Conservation (phyloP, 2,888 invertebrate genomes). For the Ophion costatus region DNA sequence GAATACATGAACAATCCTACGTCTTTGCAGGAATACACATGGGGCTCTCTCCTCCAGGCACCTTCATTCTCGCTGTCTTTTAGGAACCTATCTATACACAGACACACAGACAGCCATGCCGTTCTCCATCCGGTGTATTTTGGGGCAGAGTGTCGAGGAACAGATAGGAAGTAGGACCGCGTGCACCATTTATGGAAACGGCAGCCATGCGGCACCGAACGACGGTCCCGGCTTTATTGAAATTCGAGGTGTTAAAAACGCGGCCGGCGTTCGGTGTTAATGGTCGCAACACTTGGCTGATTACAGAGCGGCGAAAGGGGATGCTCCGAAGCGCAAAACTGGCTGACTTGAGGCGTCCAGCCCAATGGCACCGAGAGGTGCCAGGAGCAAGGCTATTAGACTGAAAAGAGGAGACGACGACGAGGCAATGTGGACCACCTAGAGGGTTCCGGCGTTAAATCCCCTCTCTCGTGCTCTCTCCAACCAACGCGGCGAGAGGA, state of each 20-base stretch:
- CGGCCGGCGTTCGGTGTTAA: conserved; percentile 71
- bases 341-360: conserved; percentile 50
- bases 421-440: conserved; percentile 75
- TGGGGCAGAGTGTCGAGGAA: conserved; percentile 24
- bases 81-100: not conserved
- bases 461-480: conserved; percentile 62
- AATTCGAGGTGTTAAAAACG: conserved; percentile 69
- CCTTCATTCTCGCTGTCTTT: conserved; percentile 7
- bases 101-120: conserved; percentile 27
- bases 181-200: conserved; percentile 34
- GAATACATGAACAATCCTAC: no score
- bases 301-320: conserved; percentile 77
- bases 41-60: conserved; percentile 18
- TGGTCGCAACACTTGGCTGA: conserved; percentile 75
- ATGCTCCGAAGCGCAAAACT: conserved; percentile 68
- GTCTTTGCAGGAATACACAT: conserved; percentile 3
- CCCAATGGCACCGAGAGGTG: conserved; percentile 15
- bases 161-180: conserved; percentile 21
- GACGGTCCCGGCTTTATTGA: conserved; percentile 66
- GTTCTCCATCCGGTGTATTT: conserved; percentile 47
- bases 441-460: conserved; percentile 71
- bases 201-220: conserved; percentile 42
- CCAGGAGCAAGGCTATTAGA: conserved; percentile 45
- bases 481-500: conserved; percentile 54
- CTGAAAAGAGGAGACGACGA: conserved; percentile 37